Percentiles rank a stretch among this genome's conserved stretches.
These are phyloP conservation scores for Melitaea cinxia DNA, from an alignment of 1,140 invertebrate species.

Conservation along the genomic window DNA sequence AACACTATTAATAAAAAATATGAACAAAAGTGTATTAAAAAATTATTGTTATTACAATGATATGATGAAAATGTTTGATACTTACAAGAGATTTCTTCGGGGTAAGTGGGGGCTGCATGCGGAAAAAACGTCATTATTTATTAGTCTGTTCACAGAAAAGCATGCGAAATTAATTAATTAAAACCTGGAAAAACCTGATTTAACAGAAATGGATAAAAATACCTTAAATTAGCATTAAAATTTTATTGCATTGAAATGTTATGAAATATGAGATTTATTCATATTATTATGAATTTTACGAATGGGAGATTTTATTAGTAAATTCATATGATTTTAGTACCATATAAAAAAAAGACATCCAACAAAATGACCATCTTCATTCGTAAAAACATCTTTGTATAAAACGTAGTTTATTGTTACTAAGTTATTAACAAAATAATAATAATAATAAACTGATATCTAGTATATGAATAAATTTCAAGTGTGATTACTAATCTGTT, in stretches of 20 bases:
- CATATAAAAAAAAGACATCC: not conserved
- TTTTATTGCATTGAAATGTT: slow-evolving; percentile 4
- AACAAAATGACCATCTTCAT: no score
- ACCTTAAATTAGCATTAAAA: not conserved
- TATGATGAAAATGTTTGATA: slow-evolving; percentile 42
- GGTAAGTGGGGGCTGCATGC: slow-evolving; percentile 81
- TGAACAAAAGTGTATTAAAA: slow-evolving; percentile 8
- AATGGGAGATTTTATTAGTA: not conserved
- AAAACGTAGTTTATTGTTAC: no score
- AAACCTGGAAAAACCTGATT: slow-evolving; percentile 24
- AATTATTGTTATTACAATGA: slow-evolving; percentile 12
- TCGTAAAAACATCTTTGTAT: no score
- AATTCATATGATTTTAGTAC: no score
- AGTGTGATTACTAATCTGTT: slow-evolving; percentile 1
- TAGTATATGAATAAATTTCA: slow-evolving; percentile 16
- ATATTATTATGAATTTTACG: not conserved
- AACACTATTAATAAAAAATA: slow-evolving; percentile 15
- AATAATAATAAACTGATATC: no score
- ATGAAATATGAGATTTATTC: slow-evolving; percentile 7
- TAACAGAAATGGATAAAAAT: not conserved
- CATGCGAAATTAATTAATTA: slow-evolving; percentile 28
- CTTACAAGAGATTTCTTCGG: slow-evolving; percentile 79
- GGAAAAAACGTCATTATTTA: slow-evolving; percentile 64
- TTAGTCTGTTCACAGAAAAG: slow-evolving; percentile 52
- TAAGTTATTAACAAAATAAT: no score